Conservation (phyloP, 2,113 vertebrate genomes). For the Dolichotis patagonum region DNA sequence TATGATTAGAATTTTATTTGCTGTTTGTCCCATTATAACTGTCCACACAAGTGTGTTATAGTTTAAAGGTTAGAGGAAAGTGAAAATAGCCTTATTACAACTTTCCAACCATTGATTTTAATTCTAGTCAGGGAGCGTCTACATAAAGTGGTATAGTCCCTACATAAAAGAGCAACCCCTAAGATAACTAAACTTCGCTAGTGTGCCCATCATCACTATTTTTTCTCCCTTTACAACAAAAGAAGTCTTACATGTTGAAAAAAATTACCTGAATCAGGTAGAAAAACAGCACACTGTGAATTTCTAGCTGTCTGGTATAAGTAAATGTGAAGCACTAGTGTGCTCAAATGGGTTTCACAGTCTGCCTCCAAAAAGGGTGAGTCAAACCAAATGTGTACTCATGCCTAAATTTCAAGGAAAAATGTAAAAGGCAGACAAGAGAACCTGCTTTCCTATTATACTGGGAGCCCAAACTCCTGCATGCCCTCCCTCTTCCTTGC, state of each 20-base stretch:
- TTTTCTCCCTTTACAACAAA: conserved; percentile 10
- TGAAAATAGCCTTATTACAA: not conserved
- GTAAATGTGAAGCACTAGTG: not conserved
- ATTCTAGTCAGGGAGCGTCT: not conserved
- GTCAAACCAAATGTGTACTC: not conserved
- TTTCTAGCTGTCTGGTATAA: not conserved
- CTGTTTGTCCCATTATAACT: not conserved
- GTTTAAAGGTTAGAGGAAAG: not conserved
- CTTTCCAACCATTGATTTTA: not conserved
- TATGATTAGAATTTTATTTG: not conserved
- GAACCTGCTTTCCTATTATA: not conserved
- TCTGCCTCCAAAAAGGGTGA: not conserved
- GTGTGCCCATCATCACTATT: not conserved
- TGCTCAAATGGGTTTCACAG: not conserved
- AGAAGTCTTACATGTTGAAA: not conserved
- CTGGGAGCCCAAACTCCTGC: not conserved
- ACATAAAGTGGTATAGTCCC: not conserved
- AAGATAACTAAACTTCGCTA: not conserved
- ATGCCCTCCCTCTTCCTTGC: not conserved
- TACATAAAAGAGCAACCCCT: not conserved
- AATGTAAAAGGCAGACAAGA: not conserved
- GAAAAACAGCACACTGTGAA: not conserved
- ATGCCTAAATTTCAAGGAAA: not conserved
- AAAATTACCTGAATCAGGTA: not conserved
- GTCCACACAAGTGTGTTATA: not conserved